Percentiles rank a stretch among this genome's conserved stretches.
These are phyloP conservation scores for Tiphia femorata DNA, from an alignment of 2,888 invertebrate species.

Conservation along the genomic window DNA sequence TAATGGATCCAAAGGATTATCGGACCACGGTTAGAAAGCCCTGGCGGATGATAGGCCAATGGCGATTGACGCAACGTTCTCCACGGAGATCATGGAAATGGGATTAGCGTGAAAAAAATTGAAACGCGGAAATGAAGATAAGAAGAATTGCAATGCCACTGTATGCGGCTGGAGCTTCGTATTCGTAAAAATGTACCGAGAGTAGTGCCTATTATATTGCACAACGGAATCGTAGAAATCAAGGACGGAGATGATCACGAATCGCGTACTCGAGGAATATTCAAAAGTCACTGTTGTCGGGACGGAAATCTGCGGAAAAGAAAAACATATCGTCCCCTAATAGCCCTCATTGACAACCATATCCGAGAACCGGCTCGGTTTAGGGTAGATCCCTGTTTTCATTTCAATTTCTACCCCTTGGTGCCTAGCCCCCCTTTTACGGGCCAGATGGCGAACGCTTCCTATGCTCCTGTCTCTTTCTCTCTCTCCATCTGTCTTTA, in stretches of 20 bases:
- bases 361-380: conserved; percentile 37
- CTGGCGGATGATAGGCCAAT: no score
- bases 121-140: neutral
- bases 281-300: conserved; percentile 37
- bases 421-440: conserved; percentile 38
- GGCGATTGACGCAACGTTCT: no score
- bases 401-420: conserved; percentile 67
- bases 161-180: no score
- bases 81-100: conserved; percentile 13
- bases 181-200: no score
- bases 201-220: no score
- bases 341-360: conserved; percentile 68
- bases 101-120: no score
- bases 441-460: conserved; percentile 62
- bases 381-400: conserved; percentile 62
- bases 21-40: no score
- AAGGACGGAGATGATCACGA: neutral
- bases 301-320: conserved; percentile 59
- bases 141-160: neutral
- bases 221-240: neutral
- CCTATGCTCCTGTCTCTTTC: conserved; percentile 28
- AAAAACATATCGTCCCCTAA: conserved; percentile 69
- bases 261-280: neutral
- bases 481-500: conserved; percentile 17
- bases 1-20: neutral